phyloP scores from a whole-genome alignment of 2,888 invertebrate species.

The Abscondita cerata region DNA sequence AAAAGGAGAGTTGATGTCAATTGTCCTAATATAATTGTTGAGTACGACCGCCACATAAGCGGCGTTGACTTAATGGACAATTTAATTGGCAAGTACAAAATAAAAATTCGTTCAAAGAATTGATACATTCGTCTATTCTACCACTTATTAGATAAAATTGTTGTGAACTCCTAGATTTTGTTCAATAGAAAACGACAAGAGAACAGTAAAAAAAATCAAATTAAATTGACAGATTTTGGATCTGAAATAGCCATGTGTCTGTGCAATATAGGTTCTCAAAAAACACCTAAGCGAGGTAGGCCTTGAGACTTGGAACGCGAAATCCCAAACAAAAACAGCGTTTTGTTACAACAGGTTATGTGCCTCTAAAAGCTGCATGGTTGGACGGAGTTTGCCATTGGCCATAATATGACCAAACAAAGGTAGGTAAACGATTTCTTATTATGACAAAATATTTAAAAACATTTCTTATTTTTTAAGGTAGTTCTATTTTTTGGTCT shows the following conservation, averaged over 20 bases:
- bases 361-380: background rate
- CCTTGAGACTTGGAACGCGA: background rate
- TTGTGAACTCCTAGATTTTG: conserved; percentile 27
- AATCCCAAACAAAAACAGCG: background rate
- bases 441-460: too few species aligned
- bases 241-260: conserved; percentile 16
- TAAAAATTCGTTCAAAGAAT: conserved; percentile 17
- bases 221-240: conserved; percentile 39
- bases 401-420: background rate
- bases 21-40: conserved; percentile 22
- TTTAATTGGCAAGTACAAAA: conserved; percentile 24
- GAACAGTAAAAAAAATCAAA: conserved; percentile 1
- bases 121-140: conserved; percentile 28
- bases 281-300: background rate
- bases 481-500: too few species aligned
- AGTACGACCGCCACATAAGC: conserved; percentile 11
- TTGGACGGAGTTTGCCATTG: background rate
- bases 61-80: background rate
- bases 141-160: conserved; percentile 17
- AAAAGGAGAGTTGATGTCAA: conserved; percentile 15
- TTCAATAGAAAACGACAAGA: conserved; percentile 11
- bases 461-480: too few species aligned
- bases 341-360: conserved; percentile 1
- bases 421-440: too few species aligned
- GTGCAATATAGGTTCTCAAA: conserved; percentile 8